Evolutionary conservation across 2,113 vertebrate species (phyloP).

Genomic region (Nibea coibor): DNA sequence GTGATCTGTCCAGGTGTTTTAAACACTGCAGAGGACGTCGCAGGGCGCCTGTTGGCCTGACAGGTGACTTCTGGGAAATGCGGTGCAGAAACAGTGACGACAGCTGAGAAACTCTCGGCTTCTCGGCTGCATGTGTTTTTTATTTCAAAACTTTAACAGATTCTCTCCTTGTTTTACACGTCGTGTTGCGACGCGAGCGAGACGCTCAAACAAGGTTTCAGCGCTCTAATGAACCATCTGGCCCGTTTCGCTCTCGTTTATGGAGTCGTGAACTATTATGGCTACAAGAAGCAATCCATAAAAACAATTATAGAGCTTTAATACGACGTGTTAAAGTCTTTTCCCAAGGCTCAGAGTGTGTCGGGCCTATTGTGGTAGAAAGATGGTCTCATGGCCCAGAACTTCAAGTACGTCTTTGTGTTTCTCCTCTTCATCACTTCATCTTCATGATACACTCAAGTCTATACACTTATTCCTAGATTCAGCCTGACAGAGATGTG

Average conservation of each 20-base stretch:
- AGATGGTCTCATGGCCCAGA: neutral
- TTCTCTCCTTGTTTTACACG: constrained; percentile 37
- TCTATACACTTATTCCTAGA: neutral
- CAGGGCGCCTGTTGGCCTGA: no score
- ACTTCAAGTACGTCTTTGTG: neutral
- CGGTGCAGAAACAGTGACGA: no score
- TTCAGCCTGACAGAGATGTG: neutral
- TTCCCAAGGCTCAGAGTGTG: constrained; percentile 27
- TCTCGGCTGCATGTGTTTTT: constrained; percentile 14
- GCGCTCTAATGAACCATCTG: constrained; percentile 43
- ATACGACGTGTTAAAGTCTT: constrained; percentile 34
- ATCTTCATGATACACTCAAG: neutral
- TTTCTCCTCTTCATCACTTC: neutral
- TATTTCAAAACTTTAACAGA: constrained; percentile 21
- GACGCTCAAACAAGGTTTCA: neutral
- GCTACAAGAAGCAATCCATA: constrained; percentile 60
- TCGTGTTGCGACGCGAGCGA: neutral
- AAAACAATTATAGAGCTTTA: constrained; percentile 61
- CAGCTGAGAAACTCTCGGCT: no score
- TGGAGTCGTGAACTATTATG: constrained; percentile 59
- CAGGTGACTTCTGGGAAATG: no score
- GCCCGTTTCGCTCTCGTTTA: constrained; percentile 48
- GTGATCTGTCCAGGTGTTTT: no score
- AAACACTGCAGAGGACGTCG: no score
- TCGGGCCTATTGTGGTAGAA: constrained; percentile 5